Percentiles rank a stretch among this genome's conserved stretches.
phyloP scores from a whole-genome alignment of 2,113 vertebrate species.

The Vidua macroura region DNA sequence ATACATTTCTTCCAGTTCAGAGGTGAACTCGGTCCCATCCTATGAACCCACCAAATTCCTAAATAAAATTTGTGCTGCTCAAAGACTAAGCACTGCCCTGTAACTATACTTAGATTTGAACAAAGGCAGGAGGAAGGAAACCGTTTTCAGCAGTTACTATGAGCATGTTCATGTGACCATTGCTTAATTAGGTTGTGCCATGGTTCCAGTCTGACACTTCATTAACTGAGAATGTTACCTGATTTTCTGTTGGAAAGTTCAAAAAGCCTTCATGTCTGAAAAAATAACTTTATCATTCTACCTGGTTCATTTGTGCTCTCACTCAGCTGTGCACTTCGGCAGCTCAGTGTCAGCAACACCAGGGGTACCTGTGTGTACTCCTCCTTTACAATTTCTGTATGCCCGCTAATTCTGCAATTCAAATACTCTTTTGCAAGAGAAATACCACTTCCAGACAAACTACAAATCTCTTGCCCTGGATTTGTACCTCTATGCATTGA shows the following conservation, averaged over 20 bases:
- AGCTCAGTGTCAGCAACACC: background rate
- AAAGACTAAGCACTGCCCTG: background rate
- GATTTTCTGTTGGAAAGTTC: background rate
- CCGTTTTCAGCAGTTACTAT: background rate
- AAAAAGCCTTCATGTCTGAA: background rate
- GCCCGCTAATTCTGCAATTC: background rate
- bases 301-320: background rate
- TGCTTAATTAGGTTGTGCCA: background rate
- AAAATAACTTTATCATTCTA: background rate
- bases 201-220: background rate
- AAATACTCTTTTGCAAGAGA: background rate
- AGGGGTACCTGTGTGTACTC: background rate
- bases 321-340: background rate
- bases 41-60: background rate
- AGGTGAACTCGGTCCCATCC: background rate
- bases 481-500: background rate
- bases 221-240: background rate
- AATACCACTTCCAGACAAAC: background rate
- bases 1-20: background rate
- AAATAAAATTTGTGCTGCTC: background rate
- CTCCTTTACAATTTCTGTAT: background rate
- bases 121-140: background rate
- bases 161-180: fast-evolving
- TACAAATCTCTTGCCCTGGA: background rate
- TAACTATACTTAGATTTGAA: background rate